Percentiles rank a stretch among this genome's conserved stretches.
Conservation (phyloP, 2,797 vertebrate species). For the Manis javanica region DNA sequence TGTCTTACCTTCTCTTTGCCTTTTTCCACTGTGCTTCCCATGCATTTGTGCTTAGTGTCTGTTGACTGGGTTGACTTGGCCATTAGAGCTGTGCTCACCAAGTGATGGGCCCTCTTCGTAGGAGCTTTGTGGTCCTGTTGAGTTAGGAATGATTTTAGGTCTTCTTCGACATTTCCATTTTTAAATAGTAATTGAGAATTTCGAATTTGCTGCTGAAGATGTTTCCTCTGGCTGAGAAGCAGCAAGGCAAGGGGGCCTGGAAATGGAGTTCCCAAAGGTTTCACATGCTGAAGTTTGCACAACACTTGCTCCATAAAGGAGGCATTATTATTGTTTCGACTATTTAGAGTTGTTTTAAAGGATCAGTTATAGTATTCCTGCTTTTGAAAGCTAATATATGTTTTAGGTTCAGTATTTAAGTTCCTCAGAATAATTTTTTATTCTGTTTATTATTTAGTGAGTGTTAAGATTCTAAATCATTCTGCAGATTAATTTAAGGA, state of each 20-base stretch:
- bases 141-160: neutral
- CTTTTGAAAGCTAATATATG: constrained; percentile 55
- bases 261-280: neutral
- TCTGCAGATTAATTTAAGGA: constrained; percentile 63
- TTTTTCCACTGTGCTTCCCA: neutral
- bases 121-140: neutral
- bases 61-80: neutral
- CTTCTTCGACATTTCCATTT: neutral
- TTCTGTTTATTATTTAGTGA: constrained; percentile 62
- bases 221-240: neutral
- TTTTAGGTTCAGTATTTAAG: constrained; percentile 65
- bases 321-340: constrained; percentile 44
- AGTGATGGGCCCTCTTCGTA: neutral
- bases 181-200: neutral
- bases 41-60: neutral
- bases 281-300: neutral
- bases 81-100: neutral
- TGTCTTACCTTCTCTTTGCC: neutral
- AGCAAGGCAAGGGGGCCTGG: neutral
- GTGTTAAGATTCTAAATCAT: constrained; percentile 72
- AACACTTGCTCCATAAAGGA: neutral
- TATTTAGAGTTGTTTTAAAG: constrained; percentile 50
- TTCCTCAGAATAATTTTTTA: constrained; percentile 50
- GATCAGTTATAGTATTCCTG: neutral
- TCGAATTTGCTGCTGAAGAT: constrained; percentile 5